Base-by-base conservation (phyloP, 2,888 invertebrate genomes). In the Cephus spinipes region DNA sequence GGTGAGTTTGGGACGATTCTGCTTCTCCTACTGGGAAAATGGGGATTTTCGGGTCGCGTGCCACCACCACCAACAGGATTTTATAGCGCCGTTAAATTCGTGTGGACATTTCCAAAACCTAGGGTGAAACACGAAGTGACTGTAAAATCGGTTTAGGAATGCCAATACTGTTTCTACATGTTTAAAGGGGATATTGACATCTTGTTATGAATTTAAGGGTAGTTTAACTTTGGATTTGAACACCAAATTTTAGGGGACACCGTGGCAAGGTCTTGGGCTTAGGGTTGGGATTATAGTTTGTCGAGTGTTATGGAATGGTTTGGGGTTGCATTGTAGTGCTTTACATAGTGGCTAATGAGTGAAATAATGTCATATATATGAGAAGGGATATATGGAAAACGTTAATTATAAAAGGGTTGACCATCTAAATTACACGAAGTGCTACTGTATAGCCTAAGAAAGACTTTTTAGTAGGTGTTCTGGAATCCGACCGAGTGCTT, bases 11-110 rank as follows among this genome's bases (percentile, higher is more conserved):
- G 34, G 77, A 74, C 76, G 79, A 75, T 80, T 73, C 55, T 55
- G 2, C 55, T 55, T 55, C 55, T 55, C 55, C 55, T 55, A 23
- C 55, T 55, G 71, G 71, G 11, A 71, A 31, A 71, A 71, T 71
- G 55, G 55, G 55, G 55, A 9, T 55, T 55, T 55, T 31, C 71
- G 71, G 71, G 71, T 31, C 71, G 71, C 71, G 71, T 71, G 71
- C 71, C 71, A 33, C 32, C 71, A 71, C 32, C 55, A 12, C 32
- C 71, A 9, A 31, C 32, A 33, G 32, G 83, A 82, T 87, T 87
- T 87, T 85, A 87, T 87, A 84, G 87, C 81, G 80, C 82, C 85
- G 84, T 86, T 85, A 84, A 83, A 82, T 82, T 81, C 82, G 81
- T 83, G 36, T 81, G 83, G 81, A 83, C 84, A 85, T 83, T 83